These are phyloP conservation scores for Neoaliturus tenellus DNA, from an alignment of 2,888 invertebrate species.

Conservation along the genomic window DNA sequence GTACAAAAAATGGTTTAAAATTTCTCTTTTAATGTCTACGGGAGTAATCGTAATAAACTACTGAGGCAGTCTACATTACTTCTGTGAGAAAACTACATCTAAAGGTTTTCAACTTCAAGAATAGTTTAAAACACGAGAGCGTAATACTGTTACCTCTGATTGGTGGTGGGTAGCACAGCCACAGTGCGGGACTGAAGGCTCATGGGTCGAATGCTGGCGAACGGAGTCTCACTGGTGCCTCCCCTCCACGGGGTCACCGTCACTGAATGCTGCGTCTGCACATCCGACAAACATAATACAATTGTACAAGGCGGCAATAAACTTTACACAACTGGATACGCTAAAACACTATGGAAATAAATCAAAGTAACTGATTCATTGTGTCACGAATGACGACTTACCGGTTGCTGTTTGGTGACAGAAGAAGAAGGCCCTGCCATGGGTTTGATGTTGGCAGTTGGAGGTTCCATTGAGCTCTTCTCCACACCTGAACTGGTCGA, in stretches of 20 bases:
- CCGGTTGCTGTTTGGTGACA: conserved; percentile 67
- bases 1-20: no score
- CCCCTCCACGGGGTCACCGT: conserved; percentile 82
- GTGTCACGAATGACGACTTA: conserved; percentile 33
- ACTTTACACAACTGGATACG: no score
- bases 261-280: conserved; percentile 72
- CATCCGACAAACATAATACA: no score
- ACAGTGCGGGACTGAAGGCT: conserved; percentile 83
- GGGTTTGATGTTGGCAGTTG: conserved; percentile 96
- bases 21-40: no score
- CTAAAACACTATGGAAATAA: no score
- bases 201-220: conserved; percentile 96
- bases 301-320: no score
- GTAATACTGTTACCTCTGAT: conserved; percentile 63
- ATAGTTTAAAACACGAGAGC: no score
- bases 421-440: conserved; percentile 82
- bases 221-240: conserved; percentile 82
- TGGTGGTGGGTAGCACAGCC: conserved; percentile 85
- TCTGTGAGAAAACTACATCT: no score
- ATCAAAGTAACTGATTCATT: no score
- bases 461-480: conserved; percentile 77
- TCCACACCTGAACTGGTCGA: conserved; percentile 81
- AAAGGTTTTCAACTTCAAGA: no score
- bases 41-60: no score
- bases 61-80: no score